phyloP scores from a whole-genome alignment of 30 jellyfish, hydroid and myxozoan species.

The Chironex yamaguchii region DNA sequence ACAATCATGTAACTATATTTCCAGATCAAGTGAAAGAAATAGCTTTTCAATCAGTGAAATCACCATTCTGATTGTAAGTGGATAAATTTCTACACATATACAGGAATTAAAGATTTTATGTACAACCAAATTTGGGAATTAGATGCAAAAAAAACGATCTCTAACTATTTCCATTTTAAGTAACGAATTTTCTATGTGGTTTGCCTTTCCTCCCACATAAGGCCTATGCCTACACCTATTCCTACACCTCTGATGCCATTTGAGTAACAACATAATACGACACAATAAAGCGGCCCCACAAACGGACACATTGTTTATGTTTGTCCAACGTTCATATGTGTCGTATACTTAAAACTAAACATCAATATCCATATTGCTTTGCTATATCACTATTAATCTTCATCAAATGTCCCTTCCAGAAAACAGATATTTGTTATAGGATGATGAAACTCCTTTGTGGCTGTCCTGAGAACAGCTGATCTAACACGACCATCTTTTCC shows the following conservation, averaged over 20 bases:
- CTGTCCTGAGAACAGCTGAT: neutral
- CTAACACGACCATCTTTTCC: neutral
- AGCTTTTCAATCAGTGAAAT: neutral
- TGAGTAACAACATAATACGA: too few relatives aligned
- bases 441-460: neutral
- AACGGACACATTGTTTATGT: neutral
- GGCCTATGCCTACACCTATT: neutral
- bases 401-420: neutral
- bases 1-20: too few relatives aligned
- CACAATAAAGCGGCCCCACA: neutral
- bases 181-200: too few relatives aligned
- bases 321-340: too few relatives aligned
- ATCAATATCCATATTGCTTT: neutral
- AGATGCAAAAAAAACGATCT: neutral
- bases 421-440: neutral
- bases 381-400: neutral
- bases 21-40: neutral
- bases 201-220: neutral
- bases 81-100: neutral
- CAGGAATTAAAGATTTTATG: neutral
- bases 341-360: too few relatives aligned
- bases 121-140: neutral
- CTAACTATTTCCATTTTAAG: neutral
- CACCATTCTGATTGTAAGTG: neutral
- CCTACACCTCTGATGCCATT: neutral